Evolutionary conservation across 2,113 vertebrate species (phyloP).

Genomic region (Psophia crepitans): DNA sequence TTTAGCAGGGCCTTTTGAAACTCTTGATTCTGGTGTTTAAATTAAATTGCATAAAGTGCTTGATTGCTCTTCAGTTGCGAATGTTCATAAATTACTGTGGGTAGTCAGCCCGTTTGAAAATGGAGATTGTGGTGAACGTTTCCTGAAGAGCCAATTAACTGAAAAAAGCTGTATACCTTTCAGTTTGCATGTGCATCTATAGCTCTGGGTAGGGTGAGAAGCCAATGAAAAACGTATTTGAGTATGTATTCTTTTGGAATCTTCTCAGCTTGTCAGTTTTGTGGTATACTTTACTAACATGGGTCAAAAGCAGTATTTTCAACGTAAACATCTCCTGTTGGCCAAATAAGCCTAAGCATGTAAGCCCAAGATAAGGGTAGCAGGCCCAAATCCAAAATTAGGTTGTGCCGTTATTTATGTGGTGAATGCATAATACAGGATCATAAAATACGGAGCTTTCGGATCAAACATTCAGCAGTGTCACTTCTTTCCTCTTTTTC

Average conservation of each 20-base stretch:
- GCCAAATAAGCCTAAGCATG: not conserved
- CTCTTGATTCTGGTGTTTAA: not conserved
- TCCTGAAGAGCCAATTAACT: not conserved
- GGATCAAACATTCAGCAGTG: not conserved
- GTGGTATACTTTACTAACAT: not conserved
- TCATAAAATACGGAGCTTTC: not conserved
- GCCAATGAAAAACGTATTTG: not conserved
- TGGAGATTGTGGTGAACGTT: not conserved
- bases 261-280: not conserved
- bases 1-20: not conserved
- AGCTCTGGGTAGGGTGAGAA: not conserved
- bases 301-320: constrained; percentile 21
- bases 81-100: not conserved
- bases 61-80: not conserved
- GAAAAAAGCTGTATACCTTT: not conserved
- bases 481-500: not conserved
- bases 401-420: not conserved
- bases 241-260: not conserved
- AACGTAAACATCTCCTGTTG: not conserved
- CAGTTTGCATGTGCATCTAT: not conserved
- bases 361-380: not conserved
- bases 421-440: not conserved
- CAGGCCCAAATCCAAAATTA: not conserved
- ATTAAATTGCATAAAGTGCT: not conserved
- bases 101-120: not conserved